A percentile compares a stretch with the other conserved stretches of the same genome.
Evolutionary conservation across 2,888 invertebrate genomes (phyloP).

Genomic region (Aphrophora alni): DNA sequence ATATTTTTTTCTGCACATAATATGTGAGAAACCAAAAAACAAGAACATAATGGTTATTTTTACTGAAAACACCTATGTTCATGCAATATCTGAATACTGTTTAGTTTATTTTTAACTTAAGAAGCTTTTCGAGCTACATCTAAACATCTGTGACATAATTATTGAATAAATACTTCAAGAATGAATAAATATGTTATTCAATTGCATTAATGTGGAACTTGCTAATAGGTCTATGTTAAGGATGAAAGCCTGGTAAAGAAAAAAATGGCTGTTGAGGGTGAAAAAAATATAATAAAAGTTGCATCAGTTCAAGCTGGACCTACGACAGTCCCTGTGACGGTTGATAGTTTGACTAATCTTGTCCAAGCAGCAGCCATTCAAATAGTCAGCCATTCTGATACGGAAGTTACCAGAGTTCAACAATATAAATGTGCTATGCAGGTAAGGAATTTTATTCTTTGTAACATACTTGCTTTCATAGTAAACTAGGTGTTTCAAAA

Average conservation of each 20-base stretch:
- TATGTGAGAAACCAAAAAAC: too few species aligned
- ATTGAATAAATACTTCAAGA: too few species aligned
- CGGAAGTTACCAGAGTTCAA: conserved; percentile 54
- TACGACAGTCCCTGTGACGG: conserved; percentile 43
- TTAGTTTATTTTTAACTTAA: too few species aligned
- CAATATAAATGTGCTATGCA: conserved; percentile 60
- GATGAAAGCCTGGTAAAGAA: conserved; percentile 56
- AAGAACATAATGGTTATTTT: too few species aligned
- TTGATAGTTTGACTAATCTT: conserved; percentile 52
- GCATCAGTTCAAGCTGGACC: conserved; percentile 21
- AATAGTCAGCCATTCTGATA: conserved; percentile 54
- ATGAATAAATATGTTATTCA: not conserved
- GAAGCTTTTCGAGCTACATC: too few species aligned
- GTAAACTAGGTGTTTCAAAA: too few species aligned
- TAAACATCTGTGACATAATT: too few species aligned
- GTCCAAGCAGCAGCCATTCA: conserved; percentile 57
- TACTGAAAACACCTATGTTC: too few species aligned
- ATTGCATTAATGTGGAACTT: not conserved
- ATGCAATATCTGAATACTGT: too few species aligned
- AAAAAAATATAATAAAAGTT: conserved; percentile 49
- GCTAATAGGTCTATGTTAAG: conserved; percentile 64
- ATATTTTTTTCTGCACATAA: too few species aligned
- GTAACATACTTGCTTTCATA: too few species aligned
- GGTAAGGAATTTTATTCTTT: conserved; percentile 54
- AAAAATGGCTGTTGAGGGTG: conserved; percentile 52